These are phyloP conservation scores for Coregonus ussuriensis DNA, from an alignment of 2,797 vertebrate genomes.

Conservation along the genomic window DNA sequence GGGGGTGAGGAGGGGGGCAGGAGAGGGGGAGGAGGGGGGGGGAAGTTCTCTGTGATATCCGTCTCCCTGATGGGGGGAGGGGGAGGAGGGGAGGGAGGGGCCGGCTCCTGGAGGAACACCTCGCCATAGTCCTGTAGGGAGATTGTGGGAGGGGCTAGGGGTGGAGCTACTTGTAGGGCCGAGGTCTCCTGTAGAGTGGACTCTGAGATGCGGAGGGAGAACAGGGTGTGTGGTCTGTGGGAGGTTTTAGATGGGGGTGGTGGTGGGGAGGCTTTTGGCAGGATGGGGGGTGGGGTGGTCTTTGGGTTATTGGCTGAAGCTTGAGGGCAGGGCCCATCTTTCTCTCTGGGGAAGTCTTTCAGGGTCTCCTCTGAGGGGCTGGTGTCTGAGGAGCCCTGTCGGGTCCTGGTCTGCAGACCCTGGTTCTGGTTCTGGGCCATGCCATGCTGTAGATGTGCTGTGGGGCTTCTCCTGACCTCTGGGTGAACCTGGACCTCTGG, in stretches of 20 bases:
- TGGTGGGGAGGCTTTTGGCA: background rate
- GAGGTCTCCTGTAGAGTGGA: slow-evolving; percentile 69
- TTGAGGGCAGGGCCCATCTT: slow-evolving; percentile 38
- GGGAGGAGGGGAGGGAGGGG: slow-evolving; percentile 24
- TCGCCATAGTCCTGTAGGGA: background rate
- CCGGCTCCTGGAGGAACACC: background rate
- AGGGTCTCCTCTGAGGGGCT: slow-evolving; percentile 45
- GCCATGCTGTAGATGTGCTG: background rate
- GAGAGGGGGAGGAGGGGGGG: slow-evolving; percentile 41
- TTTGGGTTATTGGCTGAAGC: slow-evolving; percentile 14
- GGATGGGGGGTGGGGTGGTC: background rate
- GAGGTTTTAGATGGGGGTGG: slow-evolving; percentile 61
- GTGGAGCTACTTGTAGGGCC: background rate
- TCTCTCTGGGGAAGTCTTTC: slow-evolving; percentile 54
- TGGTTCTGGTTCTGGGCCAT: background rate
- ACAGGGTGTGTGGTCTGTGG: slow-evolving; percentile 59
- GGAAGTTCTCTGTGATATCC: slow-evolving; percentile 58
- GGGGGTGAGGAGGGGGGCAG: slow-evolving; percentile 8
- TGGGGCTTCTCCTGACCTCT: background rate
- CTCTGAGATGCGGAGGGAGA: slow-evolving; percentile 83
- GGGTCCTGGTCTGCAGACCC: slow-evolving; percentile 12
- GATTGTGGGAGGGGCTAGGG: slow-evolving; percentile 11
- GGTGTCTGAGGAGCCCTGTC: slow-evolving; percentile 50
- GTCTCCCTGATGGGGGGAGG: slow-evolving; percentile 54
- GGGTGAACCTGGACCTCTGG: background rate